Evolutionary conservation across 2,888 invertebrate genomes (phyloP).

Genomic region (Subacronicta megacephala): DNA sequence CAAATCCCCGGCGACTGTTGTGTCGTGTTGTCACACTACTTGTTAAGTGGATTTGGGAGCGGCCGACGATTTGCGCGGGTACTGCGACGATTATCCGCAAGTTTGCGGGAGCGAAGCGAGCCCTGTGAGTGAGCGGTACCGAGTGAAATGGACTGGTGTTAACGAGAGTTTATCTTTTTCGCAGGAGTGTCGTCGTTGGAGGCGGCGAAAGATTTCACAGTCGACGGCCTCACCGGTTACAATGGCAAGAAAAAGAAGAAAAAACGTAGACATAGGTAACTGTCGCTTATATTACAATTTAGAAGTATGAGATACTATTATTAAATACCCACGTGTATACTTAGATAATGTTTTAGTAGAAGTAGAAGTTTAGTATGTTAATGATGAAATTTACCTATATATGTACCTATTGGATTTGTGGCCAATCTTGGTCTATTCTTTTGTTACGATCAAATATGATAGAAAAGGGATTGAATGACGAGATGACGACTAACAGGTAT

Average conservation of each 20-base stretch:
- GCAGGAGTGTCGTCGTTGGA: slow-evolving; percentile 93
- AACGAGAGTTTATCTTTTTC: slow-evolving; percentile 34
- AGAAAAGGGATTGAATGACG: too few species aligned
- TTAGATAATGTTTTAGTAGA: too few species aligned
- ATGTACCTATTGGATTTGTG: too few species aligned
- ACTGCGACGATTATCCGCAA: slow-evolving; percentile 14
- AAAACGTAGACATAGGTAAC: slow-evolving; percentile 96
- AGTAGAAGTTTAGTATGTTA: too few species aligned
- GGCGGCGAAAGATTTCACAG: slow-evolving; percentile 94
- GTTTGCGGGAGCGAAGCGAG: slow-evolving; percentile 4
- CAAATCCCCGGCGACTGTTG: slow-evolving; percentile 68
- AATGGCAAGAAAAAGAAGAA: slow-evolving; percentile 98
- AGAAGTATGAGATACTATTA: neutral
- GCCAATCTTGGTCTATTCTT: too few species aligned
- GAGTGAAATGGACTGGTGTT: slow-evolving; percentile 22
- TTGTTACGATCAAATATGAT: too few species aligned
- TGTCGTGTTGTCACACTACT: slow-evolving; percentile 58
- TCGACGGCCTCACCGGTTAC: slow-evolving; percentile 94
- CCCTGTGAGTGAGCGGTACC: slow-evolving; percentile 10
- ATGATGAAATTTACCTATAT: too few species aligned
- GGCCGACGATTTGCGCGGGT: slow-evolving; percentile 46
- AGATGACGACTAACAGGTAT: too few species aligned
- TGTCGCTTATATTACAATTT: neutral
- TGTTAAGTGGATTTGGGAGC: slow-evolving; percentile 60
- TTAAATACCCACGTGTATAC: too few species aligned